These are phyloP conservation scores for Metridium senile DNA, from an alignment of 92 coral and sea anemone species.

Conservation along the genomic window DNA sequence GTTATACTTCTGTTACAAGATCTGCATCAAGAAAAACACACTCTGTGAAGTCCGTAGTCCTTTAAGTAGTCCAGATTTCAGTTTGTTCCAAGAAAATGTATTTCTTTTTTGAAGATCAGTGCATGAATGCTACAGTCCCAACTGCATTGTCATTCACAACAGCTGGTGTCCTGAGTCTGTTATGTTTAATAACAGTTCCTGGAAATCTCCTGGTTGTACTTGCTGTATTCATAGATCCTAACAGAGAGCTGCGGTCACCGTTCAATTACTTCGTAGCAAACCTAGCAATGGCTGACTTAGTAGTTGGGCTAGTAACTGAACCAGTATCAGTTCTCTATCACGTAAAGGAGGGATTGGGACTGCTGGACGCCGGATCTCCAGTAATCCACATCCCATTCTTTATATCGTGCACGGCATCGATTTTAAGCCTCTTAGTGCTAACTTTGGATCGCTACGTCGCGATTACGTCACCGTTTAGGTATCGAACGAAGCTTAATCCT, in stretches of 20 bases:
- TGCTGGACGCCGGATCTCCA: slow-evolving; percentile 52
- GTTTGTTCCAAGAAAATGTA: neutral
- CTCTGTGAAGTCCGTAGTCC: too few species aligned
- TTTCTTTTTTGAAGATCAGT: slow-evolving; percentile 55
- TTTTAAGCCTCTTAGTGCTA: slow-evolving; percentile 82
- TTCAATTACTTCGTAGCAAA: slow-evolving; percentile 77
- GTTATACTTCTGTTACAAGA: too few species aligned
- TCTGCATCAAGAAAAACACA: too few species aligned
- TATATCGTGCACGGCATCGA: slow-evolving; percentile 91
- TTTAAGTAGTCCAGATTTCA: neutral
- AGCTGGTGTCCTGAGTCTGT: slow-evolving; percentile 65
- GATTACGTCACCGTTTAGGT: slow-evolving; percentile 74
- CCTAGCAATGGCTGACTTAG: slow-evolving; percentile 75
- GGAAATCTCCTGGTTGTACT: slow-evolving; percentile 84
- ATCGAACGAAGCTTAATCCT: slow-evolving; percentile 57
- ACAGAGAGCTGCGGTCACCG: slow-evolving; percentile 74
- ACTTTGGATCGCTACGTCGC: slow-evolving; percentile 92
- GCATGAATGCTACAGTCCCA: slow-evolving; percentile 66
- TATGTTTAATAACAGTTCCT: slow-evolving; percentile 79
- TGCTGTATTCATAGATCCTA: slow-evolving; percentile 78
- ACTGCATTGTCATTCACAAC: slow-evolving; percentile 69
- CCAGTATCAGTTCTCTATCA: slow-evolving; percentile 81
- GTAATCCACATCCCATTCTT: slow-evolving; percentile 95
- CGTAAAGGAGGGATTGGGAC: slow-evolving; percentile 76
- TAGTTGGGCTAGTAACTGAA: slow-evolving; percentile 93